Base-by-base conservation (phyloP, 2,797 vertebrate species). In the Acanthis flammea region DNA sequence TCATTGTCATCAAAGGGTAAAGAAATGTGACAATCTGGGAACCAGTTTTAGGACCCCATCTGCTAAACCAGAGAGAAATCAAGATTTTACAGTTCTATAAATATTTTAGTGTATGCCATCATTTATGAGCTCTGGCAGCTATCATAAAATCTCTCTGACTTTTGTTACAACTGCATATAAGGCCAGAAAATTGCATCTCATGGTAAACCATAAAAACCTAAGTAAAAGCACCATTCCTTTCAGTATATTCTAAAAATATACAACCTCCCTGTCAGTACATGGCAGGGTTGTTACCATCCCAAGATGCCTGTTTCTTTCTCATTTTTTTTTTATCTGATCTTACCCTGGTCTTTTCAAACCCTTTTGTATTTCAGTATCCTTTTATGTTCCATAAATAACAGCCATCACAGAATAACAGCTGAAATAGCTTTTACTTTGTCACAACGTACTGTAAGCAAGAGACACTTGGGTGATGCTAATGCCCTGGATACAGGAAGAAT, bases 71-170 rank as follows among this genome's bases (percentile, higher is more conserved):
- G 98, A 98, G 97, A 98, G 97, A 98, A 98, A 98, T 98, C 98
- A 98, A 98, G 98, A 98, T 98, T 98, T 98, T 98, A 98, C 98
- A 98, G 98, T 98, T 98, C 98, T 98, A 98, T 98, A 98, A 98
- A 98, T 98, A 98, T 98, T 98, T 98, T 98, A 98, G 98, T 98
- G 97, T 98, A 98, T 98, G 98, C 98, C 98, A 98, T 98, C 98
- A 98, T 98, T 98, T 98, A 98, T 98, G 98, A 98, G 98, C 98
- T 98, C 97, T 98, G 98, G 98, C 98, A 98, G 98, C 98, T 98
- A 98, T 98, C 98, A 98, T 98, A 98, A 98, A 98, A 98, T 95
- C 98, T 98, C 98, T 97, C 97, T 98, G 98, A 98, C 98, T 98
- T 98, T 98, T 98, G 98, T 98, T 98, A 98, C 98, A 98, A 98